Conservation (phyloP, 2,797 vertebrate species). For the Hoplostethus mediterraneus region DNA sequence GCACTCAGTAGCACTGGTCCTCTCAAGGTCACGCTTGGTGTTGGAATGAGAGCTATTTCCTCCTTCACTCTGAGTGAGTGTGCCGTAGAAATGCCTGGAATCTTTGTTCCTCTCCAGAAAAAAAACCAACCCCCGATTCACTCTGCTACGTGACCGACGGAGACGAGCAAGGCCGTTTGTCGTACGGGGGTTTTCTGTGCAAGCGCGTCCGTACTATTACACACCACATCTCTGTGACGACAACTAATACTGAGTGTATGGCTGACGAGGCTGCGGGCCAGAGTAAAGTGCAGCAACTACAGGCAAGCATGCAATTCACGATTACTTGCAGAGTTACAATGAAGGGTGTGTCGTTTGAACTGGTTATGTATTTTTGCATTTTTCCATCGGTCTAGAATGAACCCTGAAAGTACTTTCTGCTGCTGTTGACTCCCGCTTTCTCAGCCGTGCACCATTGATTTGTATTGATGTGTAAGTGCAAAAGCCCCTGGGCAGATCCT, state of each 20-base stretch:
- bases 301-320: background rate
- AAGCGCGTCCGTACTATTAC: background rate
- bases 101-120: slow-evolving; percentile 42
- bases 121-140: slow-evolving; percentile 17
- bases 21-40: slow-evolving; percentile 74
- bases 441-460: slow-evolving; percentile 63
- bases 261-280: background rate
- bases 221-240: background rate
- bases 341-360: background rate
- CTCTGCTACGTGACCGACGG: background rate
- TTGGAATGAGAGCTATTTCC: slow-evolving; percentile 82
- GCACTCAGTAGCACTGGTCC: slow-evolving; percentile 60
- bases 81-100: slow-evolving; percentile 57
- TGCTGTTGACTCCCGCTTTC: slow-evolving; percentile 48
- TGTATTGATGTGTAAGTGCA: slow-evolving; percentile 66
- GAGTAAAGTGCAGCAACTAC: slow-evolving; percentile 2
- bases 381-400: background rate
- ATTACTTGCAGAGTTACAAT: slow-evolving; percentile 24
- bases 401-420: slow-evolving; percentile 23
- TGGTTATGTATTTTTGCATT: background rate
- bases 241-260: background rate
- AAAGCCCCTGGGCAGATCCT: slow-evolving; percentile 57
- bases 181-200: background rate
- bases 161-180: background rate
- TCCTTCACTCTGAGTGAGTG: slow-evolving; percentile 63